Evolutionary conservation across 2,888 invertebrate genomes (phyloP), one percentile per base, ranked within the genome.

Genomic region (Idaea biselata): DNA sequence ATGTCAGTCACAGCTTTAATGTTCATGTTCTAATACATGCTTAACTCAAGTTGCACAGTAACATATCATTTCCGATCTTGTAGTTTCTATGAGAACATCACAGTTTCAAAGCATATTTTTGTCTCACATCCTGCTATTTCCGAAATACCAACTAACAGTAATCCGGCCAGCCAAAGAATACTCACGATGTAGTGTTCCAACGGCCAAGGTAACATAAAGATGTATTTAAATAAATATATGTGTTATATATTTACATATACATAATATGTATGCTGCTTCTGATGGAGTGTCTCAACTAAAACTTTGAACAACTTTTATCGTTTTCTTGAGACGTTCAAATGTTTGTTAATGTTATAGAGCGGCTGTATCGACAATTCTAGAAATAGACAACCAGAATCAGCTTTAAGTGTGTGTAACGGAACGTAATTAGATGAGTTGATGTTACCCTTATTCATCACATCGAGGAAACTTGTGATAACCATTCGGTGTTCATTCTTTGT

Each of bases 111-210:
- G 25, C 61, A 68, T 66, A 66, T 66, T 70, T 63, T 65, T 63
- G 70, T 65, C 66, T 75, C 73, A 68, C 68, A 68, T 74, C 67
- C 70, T 69, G 72, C 66, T 66, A 68, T 70, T 68, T 68, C 66
- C 67, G 72, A 68, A 73, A 74, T 58, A 33, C 61, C 59, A 25
- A 61, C 63, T 65, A 67, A 68, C 65, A 66, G 82, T 74, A 74
- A 74, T 79, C 80, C 78, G 84, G 77, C 76, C 81, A 77, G 81
- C 82, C 82, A 79, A 84, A 83, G 89, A 83, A 84, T 86, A 86
- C 90, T 84, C 87, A 78, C 81, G 88, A 82, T 82, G 85, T 69
- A 83, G 89, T 88, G 84, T 88, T 86, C 91, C 91, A 89, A 81
- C 90, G 82, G 82, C 82, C 71, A 82, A 87, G 89, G 89, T 89